Evolutionary conservation across 2,113 vertebrate genomes (phyloP).

Genomic region (Microtus pennsylvanicus): DNA sequence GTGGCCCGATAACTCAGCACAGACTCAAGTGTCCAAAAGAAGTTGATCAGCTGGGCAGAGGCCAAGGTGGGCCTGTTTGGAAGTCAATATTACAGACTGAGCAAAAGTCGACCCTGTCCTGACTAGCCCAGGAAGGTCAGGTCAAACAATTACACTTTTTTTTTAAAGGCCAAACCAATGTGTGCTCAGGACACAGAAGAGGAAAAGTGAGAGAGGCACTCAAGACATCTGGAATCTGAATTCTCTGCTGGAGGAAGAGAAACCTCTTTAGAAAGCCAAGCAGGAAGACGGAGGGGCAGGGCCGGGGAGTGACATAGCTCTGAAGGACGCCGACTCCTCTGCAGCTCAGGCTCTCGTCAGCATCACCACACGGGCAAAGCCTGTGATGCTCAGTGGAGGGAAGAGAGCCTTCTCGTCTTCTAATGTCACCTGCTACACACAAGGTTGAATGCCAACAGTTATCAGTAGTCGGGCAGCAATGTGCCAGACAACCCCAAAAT

Average conservation of each 20-base stretch:
- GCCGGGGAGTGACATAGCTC: accelerated
- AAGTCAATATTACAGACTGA: not conserved
- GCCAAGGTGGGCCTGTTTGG: slow-evolving; percentile 86
- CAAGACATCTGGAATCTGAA: not conserved
- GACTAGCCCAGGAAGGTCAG: not conserved
- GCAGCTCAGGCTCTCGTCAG: not conserved
- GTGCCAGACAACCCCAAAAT: not conserved
- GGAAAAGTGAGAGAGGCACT: not conserved
- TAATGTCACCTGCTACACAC: not conserved
- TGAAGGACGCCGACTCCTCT: accelerated
- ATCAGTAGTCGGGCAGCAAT: not conserved
- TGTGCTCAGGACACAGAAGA: not conserved
- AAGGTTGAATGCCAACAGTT: not conserved
- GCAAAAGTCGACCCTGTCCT: not conserved
- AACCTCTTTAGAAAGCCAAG: not conserved
- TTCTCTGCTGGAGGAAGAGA: not conserved
- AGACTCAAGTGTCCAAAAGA: slow-evolving; percentile 88
- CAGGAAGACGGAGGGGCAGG: not conserved
- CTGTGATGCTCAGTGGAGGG: not conserved
- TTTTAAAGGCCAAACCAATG: accelerated
- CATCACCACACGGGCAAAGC: not conserved
- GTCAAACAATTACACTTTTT: no score
- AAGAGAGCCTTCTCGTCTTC: not conserved
- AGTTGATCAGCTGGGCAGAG: slow-evolving; percentile 82
- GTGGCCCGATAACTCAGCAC: slow-evolving; percentile 88